Evolutionary conservation across 2,113 vertebrate species (phyloP), one percentile per base, ranked within the genome.

Genomic region (Myotis yumanensis): DNA sequence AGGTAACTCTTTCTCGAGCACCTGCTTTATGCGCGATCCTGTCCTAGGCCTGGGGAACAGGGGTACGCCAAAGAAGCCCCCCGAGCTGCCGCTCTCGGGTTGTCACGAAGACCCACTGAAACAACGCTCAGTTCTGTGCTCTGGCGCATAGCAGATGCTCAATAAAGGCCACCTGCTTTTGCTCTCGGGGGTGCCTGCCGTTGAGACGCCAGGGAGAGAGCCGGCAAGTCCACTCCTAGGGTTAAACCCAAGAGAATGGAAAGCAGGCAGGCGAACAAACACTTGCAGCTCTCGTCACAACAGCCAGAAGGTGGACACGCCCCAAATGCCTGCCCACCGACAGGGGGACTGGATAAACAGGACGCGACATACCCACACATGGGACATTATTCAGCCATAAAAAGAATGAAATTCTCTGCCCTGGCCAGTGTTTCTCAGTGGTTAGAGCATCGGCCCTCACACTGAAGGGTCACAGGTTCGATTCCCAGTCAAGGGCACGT

Each of bases 61-160:
- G 28, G 28, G 20, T 4, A 40, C n/a, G 62, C 40, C 68, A 11
- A 11, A 62, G 51, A 35, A 46, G 48, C n/a, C 68, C 52, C 10
- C 87, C 11, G 46, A 40, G 48, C 28, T 37, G 43, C 91, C 17
- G 3, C 30, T 25, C 57, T 35, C 4, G 3, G 0, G 75, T 11
- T 4, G 37, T 15, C 28, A 17, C 22, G 14, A 54, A 16, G 23
- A 32, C 1, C 14, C 17, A 3, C 1, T 0, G 18, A n/a, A 37
- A 37, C 7, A 11, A n/a, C 1, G 6, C 5, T 23, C 1, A 22
- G 20, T 23, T 5, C 22, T 18, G 7, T 20, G 37, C 46, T n/a
- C 48, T 6, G 54, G 32, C 48, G 64, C 8, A 4, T 4, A 2
- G 20, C 23, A 46, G 30, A 12, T 11, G 57, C 73, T 59, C 54